Evolutionary conservation across 2,888 invertebrate genomes (phyloP).

Genomic region (Aethes cnicana): DNA sequence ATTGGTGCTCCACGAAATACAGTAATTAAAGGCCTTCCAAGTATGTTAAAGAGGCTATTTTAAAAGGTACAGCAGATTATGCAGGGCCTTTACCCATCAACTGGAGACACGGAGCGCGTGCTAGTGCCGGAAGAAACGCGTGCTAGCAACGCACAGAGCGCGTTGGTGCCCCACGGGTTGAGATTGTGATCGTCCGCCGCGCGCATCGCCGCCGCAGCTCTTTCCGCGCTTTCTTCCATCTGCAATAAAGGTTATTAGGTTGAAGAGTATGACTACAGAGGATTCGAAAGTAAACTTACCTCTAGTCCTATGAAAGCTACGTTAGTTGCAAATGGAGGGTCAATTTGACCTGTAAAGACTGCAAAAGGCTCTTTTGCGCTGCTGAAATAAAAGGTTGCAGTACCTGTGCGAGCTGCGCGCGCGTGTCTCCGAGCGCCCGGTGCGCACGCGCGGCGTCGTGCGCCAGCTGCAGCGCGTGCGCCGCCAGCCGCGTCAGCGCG

Average conservation of each 20-base stretch:
- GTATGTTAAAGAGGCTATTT: too few relatives aligned
- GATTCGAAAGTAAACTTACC: too few relatives aligned
- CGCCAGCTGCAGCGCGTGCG: slow-evolving; percentile 62
- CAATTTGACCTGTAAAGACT: too few relatives aligned
- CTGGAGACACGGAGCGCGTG: slow-evolving; percentile 84
- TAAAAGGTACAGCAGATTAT: too few relatives aligned
- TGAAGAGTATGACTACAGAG: too few relatives aligned
- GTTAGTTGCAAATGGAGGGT: too few relatives aligned
- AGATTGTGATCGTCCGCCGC: slow-evolving; percentile 60
- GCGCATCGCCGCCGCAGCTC: slow-evolving; percentile 58
- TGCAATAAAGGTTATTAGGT: too few relatives aligned
- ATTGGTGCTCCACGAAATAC: too few relatives aligned
- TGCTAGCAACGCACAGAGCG: slow-evolving; percentile 64
- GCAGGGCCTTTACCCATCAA: slow-evolving; percentile 64
- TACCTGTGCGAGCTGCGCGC: slow-evolving; percentile 64
- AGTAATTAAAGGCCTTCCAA: too few relatives aligned
- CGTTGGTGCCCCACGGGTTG: slow-evolving; percentile 60
- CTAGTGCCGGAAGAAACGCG: slow-evolving; percentile 81
- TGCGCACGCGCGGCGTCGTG: slow-evolving; percentile 62
- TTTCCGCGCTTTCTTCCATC: slow-evolving; percentile 67
- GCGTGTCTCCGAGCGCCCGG: slow-evolving; percentile 56
- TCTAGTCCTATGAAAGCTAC: too few relatives aligned
- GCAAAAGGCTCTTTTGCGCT: too few relatives aligned
- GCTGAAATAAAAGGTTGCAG: background rate
- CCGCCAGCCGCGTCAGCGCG: slow-evolving; percentile 58